Conservation (phyloP, 2,797 vertebrate species). For the Schizopygopsis pylzovi region DNA sequence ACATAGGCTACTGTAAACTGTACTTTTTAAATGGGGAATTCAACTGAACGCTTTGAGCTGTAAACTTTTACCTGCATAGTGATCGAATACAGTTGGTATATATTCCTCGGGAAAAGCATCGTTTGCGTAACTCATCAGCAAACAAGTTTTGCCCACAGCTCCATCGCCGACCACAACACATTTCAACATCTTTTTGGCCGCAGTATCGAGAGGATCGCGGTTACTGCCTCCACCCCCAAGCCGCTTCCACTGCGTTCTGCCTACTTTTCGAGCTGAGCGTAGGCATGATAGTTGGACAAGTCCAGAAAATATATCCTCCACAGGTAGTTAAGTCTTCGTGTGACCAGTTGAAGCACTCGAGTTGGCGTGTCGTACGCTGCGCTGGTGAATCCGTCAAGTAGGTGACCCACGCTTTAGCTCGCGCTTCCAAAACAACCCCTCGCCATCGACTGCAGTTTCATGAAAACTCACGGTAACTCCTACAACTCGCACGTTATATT, state of each 20-base stretch:
- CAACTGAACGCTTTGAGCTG: neutral
- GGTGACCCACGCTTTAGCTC: conserved; percentile 31
- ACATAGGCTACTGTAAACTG: neutral
- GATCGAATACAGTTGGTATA: conserved; percentile 91
- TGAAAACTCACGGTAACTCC: conserved; percentile 37
- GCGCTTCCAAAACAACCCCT: conserved; percentile 45
- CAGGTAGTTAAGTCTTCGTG: neutral
- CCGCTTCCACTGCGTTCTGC: conserved; percentile 31
- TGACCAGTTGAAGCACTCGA: conserved; percentile 4
- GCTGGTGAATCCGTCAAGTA: conserved; percentile 33
- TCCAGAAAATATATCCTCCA: conserved; percentile 7
- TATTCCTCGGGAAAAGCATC: conserved; percentile 94
- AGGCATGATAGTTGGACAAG: conserved; percentile 54
- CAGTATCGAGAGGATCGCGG: conserved; percentile 55
- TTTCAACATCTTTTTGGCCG: conserved; percentile 87
- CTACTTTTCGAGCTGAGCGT: conserved; percentile 50
- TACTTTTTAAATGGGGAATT: neutral
- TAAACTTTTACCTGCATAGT: conserved; percentile 84
- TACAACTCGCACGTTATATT: conserved; percentile 47
- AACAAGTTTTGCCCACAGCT: conserved; percentile 91
- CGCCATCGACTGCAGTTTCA: conserved; percentile 29
- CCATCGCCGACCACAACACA: conserved; percentile 94
- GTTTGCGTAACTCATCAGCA: conserved; percentile 92
- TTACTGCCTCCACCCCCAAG: conserved; percentile 68
- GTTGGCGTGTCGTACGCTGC: neutral